Evolutionary conservation across 2,888 invertebrate species (phyloP).

Genomic region (Lutraria lutraria): DNA sequence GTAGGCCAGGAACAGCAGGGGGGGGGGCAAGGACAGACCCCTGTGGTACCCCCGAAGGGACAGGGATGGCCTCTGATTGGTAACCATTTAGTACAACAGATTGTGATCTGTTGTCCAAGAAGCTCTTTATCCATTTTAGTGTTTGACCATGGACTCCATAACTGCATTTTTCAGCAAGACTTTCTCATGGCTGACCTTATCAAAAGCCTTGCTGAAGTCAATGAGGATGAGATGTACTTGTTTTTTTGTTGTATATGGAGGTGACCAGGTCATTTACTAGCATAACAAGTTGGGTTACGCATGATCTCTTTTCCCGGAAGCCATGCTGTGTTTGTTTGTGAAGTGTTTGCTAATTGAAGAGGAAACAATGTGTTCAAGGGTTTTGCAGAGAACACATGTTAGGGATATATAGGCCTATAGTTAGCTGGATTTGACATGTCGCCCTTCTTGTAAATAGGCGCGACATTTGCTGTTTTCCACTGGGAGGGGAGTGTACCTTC

Average conservation of each 20-base stretch:
- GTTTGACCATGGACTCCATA: slow-evolving; percentile 36
- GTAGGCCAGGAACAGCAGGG: slow-evolving; percentile 2
- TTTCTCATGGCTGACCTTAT: slow-evolving; percentile 36
- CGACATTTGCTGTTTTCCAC: slow-evolving; percentile 21
- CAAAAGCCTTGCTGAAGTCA: slow-evolving; percentile 37
- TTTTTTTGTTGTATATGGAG: too few relatives aligned
- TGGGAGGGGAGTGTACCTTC: neutral
- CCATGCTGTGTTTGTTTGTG: too few relatives aligned
- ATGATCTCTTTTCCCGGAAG: too few relatives aligned
- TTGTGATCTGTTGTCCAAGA: slow-evolving; percentile 13
- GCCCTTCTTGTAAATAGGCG: slow-evolving; percentile 15
- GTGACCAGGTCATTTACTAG: too few relatives aligned
- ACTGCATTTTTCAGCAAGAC: slow-evolving; percentile 23
- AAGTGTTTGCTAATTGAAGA: neutral
- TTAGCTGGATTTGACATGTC: slow-evolving; percentile 29
- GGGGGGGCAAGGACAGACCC: slow-evolving; percentile 31
- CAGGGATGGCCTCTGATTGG: slow-evolving; percentile 11
- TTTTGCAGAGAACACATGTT: too few relatives aligned
- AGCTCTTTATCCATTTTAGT: too few relatives aligned
- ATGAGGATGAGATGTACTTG: too few relatives aligned
- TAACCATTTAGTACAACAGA: slow-evolving; percentile 31
- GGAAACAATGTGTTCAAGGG: too few relatives aligned
- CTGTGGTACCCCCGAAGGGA: slow-evolving; percentile 37
- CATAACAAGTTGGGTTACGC: too few relatives aligned
- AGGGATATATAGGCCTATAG: neutral